phyloP scores from a whole-genome alignment of 2,888 invertebrate species.

The Cosmia pyralina region DNA sequence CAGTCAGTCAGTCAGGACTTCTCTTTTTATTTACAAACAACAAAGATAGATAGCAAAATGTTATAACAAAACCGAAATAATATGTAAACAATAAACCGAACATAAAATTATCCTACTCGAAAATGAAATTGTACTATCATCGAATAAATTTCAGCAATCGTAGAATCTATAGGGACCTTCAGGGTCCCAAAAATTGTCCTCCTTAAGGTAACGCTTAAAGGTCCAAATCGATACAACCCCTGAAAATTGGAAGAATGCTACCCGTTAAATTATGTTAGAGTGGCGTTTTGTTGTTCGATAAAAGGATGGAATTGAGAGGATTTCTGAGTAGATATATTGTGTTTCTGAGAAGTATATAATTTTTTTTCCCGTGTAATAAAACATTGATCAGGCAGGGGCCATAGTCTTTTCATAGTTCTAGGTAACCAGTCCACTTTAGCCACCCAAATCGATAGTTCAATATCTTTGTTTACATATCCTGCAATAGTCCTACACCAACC shows the following conservation, averaged over 20 bases:
- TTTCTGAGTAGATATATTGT: neutral
- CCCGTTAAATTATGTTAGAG: slow-evolving; percentile 40
- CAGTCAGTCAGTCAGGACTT: too few species aligned
- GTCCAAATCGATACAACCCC: slow-evolving; percentile 52
- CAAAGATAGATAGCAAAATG: too few species aligned
- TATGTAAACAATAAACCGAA: neutral
- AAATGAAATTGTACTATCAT: slow-evolving; percentile 27
- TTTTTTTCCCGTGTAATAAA: too few species aligned
- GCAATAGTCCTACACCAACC: too few species aligned
- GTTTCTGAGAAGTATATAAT: too few species aligned
- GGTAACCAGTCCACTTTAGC: too few species aligned
- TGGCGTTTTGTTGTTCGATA: slow-evolving; percentile 8
- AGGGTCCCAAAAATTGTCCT: slow-evolving; percentile 46
- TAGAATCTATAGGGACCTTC: slow-evolving; percentile 22
- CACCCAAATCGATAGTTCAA: too few species aligned
- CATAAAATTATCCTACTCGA: too few species aligned
- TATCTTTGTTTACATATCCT: too few species aligned
- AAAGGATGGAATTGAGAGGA: slow-evolving; percentile 6
- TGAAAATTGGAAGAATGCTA: slow-evolving; percentile 46
- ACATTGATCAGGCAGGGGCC: too few species aligned
- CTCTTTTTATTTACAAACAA: too few species aligned
- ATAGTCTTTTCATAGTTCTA: too few species aligned
- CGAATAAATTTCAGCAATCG: slow-evolving; percentile 53
- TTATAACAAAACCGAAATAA: neutral
- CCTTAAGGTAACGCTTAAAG: slow-evolving; percentile 20